Conservation (phyloP, 2,113 vertebrate species). For the Odontesthes bonariensis region DNA sequence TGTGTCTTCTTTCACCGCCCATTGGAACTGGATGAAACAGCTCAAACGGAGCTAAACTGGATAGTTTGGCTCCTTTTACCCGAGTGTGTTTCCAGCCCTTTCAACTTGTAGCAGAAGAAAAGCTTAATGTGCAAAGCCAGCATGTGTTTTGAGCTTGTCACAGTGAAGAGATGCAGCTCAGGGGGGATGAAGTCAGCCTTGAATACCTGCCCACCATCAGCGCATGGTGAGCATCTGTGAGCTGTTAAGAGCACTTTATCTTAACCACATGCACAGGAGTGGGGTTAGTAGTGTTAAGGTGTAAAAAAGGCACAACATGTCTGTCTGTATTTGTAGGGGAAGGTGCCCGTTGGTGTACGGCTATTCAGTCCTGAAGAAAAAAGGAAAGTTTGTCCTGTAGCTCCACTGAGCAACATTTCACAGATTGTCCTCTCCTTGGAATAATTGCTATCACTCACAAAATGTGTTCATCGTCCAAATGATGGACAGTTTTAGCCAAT, state of each 20-base stretch:
- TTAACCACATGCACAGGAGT: constrained; percentile 54
- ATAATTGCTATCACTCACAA: too few relatives aligned
- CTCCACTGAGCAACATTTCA: not conserved
- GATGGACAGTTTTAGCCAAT: too few relatives aligned
- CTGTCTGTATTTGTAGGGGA: constrained; percentile 39
- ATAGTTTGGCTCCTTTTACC: constrained; percentile 42
- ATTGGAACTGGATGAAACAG: constrained; percentile 41
- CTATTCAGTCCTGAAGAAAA: not conserved
- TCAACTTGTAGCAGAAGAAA: constrained; percentile 65
- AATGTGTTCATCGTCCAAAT: too few relatives aligned
- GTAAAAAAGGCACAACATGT: constrained; percentile 40
- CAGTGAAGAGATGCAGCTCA: constrained; percentile 71
- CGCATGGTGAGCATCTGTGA: constrained; percentile 75
- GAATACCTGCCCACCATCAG: constrained; percentile 80
- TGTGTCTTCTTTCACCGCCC: constrained; percentile 39
- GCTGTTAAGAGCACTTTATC: constrained; percentile 79
- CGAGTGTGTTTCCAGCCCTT: constrained; percentile 54
- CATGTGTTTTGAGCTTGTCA: constrained; percentile 84
- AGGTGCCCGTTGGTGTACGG: constrained; percentile 12
- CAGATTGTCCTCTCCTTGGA: too few relatives aligned
- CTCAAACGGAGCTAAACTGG: constrained; percentile 14
- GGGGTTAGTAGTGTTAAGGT: constrained; percentile 46
- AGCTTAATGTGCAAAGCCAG: constrained; percentile 58
- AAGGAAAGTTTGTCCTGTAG: not conserved
- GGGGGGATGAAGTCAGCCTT: constrained; percentile 63